These are phyloP conservation scores for Antedon mediterranea DNA, from an alignment of 53 echinoderm and acorn worm species.

Conservation along the genomic window DNA sequence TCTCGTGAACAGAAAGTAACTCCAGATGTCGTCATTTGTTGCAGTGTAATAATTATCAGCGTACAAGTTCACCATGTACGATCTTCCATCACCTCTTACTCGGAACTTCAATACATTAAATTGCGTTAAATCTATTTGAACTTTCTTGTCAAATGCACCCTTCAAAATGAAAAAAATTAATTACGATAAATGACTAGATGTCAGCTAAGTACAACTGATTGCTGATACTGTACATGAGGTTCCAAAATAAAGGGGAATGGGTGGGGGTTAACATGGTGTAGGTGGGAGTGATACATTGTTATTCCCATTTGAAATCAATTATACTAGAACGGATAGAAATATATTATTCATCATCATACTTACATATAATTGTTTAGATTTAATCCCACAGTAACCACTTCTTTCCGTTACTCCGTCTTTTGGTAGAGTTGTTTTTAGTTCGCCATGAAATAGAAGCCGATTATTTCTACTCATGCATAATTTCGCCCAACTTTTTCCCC, in stretches of 20 bases:
- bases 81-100: conserved; percentile 75
- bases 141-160: conserved; percentile 76
- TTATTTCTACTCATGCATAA: conserved; percentile 63
- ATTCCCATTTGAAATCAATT: too few relatives aligned
- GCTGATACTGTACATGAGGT: too few relatives aligned
- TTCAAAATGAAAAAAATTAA: conserved; percentile 8
- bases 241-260: too few relatives aligned
- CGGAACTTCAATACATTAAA: conserved; percentile 70
- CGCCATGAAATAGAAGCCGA: conserved; percentile 71
- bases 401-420: conserved; percentile 70
- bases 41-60: conserved; percentile 66
- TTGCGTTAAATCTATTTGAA: conserved; percentile 49
- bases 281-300: too few relatives aligned
- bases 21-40: conserved; percentile 79
- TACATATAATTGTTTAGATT: conserved; percentile 57
- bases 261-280: too few relatives aligned
- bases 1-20: conserved; percentile 79
- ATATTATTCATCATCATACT: conserved; percentile 11
- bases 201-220: too few relatives aligned
- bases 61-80: conserved; percentile 85
- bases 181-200: background rate
- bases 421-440: conserved; percentile 60
- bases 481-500: conserved; percentile 66
- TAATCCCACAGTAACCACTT: conserved; percentile 79
- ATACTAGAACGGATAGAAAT: too few relatives aligned